Evolutionary conservation across 2,797 vertebrate species (phyloP).

Genomic region (Notamacropus eugenii): DNA sequence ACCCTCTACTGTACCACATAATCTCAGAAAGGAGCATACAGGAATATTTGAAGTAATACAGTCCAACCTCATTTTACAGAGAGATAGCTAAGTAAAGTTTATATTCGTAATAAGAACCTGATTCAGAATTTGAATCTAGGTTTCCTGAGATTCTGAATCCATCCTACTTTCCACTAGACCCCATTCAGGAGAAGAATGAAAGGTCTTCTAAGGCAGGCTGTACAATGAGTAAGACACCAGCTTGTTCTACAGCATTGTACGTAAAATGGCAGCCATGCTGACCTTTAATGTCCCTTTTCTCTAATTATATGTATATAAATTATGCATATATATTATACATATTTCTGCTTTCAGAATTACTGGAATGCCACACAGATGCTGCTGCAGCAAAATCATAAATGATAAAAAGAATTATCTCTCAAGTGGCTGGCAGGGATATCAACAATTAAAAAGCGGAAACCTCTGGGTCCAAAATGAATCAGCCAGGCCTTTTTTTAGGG

Average conservation of each 20-base stretch:
- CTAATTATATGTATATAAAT: background rate
- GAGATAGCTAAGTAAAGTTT: background rate
- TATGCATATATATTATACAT: background rate
- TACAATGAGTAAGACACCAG: background rate
- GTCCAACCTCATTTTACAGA: background rate
- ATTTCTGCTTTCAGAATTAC: slow-evolving; percentile 59
- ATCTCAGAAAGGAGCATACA: background rate
- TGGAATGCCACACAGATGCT: slow-evolving; percentile 62
- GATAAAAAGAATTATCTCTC: background rate
- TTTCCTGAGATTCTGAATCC: background rate
- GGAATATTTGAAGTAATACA: background rate
- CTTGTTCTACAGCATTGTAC: background rate
- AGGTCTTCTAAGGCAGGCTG: background rate
- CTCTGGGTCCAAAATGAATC: background rate
- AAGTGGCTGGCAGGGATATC: slow-evolving; percentile 57
- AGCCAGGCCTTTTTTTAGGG: background rate
- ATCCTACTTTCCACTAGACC: background rate
- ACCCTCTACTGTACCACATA: background rate
- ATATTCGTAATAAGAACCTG: background rate
- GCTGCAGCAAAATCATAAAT: slow-evolving; percentile 59
- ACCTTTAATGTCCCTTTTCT: background rate
- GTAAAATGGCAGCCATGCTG: background rate
- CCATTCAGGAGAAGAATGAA: background rate
- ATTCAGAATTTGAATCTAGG: background rate
- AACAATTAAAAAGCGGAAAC: slow-evolving; percentile 45